Percentiles rank a stretch among this genome's conserved stretches.
Evolutionary conservation across 92 coral and sea anemone species (phyloP).

Genomic region (Zoanthus sociatus): DNA sequence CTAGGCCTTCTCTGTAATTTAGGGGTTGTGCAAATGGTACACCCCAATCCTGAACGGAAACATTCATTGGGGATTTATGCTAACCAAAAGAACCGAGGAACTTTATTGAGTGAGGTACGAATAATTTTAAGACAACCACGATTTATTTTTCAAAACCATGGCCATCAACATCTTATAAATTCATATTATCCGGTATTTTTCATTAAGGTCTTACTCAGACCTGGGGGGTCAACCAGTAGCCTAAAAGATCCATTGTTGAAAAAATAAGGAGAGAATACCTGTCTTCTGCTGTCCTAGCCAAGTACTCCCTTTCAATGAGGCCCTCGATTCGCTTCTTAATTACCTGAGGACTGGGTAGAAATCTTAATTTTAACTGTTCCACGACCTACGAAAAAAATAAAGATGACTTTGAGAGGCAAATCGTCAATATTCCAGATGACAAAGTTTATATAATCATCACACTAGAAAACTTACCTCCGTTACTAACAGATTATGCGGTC

Average conservation of each 20-base stretch:
- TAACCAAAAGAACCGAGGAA: too few relatives aligned
- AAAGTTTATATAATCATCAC: not conserved
- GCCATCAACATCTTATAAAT: too few relatives aligned
- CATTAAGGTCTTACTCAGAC: too few relatives aligned
- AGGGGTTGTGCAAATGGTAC: not conserved
- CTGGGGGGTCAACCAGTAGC: too few relatives aligned
- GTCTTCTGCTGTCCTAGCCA: slow-evolving; percentile 97
- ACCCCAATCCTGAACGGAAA: not conserved
- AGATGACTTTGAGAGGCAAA: not conserved
- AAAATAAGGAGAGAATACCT: slow-evolving; percentile 61
- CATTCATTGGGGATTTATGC: not conserved
- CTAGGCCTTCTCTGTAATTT: not conserved
- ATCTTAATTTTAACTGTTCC: slow-evolving; percentile 89
- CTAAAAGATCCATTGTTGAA: too few relatives aligned
- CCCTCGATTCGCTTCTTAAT: slow-evolving; percentile 99
- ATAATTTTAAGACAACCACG: too few relatives aligned
- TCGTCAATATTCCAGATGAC: not conserved
- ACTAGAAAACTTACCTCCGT: slow-evolving; percentile 78
- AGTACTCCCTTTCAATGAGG: slow-evolving; percentile 93
- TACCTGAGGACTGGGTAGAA: slow-evolving; percentile 97
- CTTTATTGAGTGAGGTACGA: too few relatives aligned
- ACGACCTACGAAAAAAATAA: slow-evolving; percentile 71
- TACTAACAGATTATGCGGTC: slow-evolving; percentile 94
- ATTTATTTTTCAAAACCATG: too few relatives aligned
- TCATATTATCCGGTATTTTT: too few relatives aligned